Conservation (phyloP, 2,113 vertebrate species). For the Pituophis catenifer region DNA sequence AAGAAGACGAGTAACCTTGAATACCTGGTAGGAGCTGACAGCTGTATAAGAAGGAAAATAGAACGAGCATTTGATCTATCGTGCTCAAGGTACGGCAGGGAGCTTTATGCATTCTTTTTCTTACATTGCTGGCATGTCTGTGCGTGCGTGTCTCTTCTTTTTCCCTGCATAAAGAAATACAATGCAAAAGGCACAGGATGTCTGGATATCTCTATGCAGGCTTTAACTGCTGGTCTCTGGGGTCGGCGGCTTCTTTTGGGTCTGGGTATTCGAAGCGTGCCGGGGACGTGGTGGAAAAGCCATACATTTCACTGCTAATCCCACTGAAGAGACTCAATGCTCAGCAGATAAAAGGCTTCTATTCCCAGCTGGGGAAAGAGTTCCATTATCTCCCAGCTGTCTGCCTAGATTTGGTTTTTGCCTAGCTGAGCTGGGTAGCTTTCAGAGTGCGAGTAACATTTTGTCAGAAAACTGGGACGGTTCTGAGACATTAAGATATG, state of each 20-base stretch:
- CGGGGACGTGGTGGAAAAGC: slow-evolving; percentile 50
- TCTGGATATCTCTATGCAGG: slow-evolving; percentile 42
- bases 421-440: slow-evolving; percentile 76
- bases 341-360: slow-evolving; percentile 69
- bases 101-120: slow-evolving; percentile 40
- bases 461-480: slow-evolving; percentile 60
- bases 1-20: slow-evolving; percentile 49
- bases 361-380: slow-evolving; percentile 70
- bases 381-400: slow-evolving; percentile 73
- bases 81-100: slow-evolving; percentile 51
- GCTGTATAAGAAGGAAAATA: slow-evolving; percentile 33
- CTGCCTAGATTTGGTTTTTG: slow-evolving; percentile 72
- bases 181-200: slow-evolving; percentile 35
- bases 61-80: slow-evolving; percentile 62
- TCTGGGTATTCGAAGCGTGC: slow-evolving; percentile 58
- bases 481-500: slow-evolving; percentile 63
- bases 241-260: background rate
- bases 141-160: background rate
- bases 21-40: slow-evolving; percentile 63
- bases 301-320: slow-evolving; percentile 46
- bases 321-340: slow-evolving; percentile 55
- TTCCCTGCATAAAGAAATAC: slow-evolving; percentile 35
- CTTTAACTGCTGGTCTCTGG: background rate
- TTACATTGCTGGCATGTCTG: background rate
- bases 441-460: slow-evolving; percentile 60